phyloP scores from a whole-genome alignment of 2,797 vertebrate species.

The Myotis planiceps region DNA sequence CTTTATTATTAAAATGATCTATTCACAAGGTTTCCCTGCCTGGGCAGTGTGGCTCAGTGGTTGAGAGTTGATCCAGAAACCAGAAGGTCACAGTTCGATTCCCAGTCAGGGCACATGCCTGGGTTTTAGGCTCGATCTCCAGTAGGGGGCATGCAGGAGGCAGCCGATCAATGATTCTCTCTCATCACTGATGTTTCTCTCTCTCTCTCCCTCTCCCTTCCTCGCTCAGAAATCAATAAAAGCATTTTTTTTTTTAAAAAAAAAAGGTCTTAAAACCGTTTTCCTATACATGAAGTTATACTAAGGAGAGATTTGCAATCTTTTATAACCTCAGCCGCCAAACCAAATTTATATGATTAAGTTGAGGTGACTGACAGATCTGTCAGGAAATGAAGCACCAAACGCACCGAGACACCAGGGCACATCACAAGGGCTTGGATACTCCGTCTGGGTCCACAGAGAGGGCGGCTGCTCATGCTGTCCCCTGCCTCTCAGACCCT shows the following conservation, averaged over 20 bases:
- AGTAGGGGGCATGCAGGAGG: no score
- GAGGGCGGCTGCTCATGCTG: accelerated
- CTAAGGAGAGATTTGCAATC: neutral
- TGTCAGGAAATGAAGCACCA: constrained; percentile 23
- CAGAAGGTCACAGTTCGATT: no score
- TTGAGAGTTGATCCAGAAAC: no score
- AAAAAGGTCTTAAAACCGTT: neutral
- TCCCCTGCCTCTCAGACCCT: neutral
- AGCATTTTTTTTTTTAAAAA: no score
- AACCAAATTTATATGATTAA: neutral
- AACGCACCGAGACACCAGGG: neutral
- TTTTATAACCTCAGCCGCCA: neutral
- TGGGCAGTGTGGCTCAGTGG: no score
- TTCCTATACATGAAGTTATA: neutral
- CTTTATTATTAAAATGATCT: neutral
- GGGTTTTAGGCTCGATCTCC: no score
- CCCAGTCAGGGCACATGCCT: no score
- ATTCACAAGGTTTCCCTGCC: neutral
- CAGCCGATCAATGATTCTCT: no score
- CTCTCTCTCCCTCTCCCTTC: no score
- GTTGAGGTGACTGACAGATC: neutral
- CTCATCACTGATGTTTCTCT: no score
- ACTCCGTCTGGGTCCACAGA: neutral
- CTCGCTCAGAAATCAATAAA: no score
- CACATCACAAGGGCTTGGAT: neutral